Evolutionary conservation across 2,797 vertebrate genomes (phyloP).

Genomic region (Rhodeus uyekii): DNA sequence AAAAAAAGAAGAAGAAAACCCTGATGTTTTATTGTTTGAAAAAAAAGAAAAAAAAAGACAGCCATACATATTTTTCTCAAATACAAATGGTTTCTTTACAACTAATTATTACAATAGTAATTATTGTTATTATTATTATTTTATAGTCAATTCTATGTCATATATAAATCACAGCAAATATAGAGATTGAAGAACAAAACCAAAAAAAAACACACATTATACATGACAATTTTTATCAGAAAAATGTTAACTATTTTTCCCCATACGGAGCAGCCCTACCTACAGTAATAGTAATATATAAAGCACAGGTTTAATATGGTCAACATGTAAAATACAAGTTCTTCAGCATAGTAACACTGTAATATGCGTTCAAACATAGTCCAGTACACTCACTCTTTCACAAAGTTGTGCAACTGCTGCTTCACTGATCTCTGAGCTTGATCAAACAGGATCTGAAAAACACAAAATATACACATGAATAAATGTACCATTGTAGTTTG

Average conservation of each 20-base stretch:
- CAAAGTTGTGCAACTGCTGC: constrained; percentile 94
- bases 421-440: constrained; percentile 96
- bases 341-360: constrained; percentile 29
- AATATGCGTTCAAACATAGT: neutral
- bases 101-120: neutral
- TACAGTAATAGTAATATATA: neutral
- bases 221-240: neutral
- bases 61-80: neutral
- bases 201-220: neutral
- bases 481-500: neutral
- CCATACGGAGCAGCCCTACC: neutral
- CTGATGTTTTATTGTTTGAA: no score
- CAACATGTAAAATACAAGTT: neutral
- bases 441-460: constrained; percentile 92
- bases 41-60: no score
- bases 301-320: neutral
- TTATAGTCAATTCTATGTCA: neutral
- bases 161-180: neutral
- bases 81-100: neutral
- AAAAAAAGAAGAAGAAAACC: no score
- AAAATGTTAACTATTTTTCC: neutral
- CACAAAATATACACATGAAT: constrained; percentile 15
- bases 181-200: neutral
- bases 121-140: neutral
- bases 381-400: constrained; percentile 91